Evolutionary conservation across 2,888 invertebrate species (phyloP).

Genomic region (Andrena trimmerana): DNA sequence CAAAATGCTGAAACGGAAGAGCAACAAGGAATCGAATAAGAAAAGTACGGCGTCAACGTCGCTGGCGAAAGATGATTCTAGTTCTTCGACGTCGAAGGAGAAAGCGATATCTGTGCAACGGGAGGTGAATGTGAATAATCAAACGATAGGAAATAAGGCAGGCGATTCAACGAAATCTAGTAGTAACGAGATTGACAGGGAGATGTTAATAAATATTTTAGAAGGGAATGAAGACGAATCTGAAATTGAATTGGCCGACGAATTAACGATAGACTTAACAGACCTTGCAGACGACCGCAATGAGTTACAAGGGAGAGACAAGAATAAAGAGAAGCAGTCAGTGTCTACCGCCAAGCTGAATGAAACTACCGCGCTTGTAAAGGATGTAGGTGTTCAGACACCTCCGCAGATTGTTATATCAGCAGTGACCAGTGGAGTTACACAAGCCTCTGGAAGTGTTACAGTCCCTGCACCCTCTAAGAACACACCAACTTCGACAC

Average conservation of each 20-base stretch:
- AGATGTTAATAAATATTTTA: conserved; percentile 26
- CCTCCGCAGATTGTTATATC: not conserved
- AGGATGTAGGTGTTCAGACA: not conserved
- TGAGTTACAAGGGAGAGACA: not conserved
- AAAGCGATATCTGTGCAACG: not conserved
- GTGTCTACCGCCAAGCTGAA: not conserved
- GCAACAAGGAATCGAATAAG: not conserved
- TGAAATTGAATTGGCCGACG: not conserved
- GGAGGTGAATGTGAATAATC: not conserved
- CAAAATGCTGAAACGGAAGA: not conserved
- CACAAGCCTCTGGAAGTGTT: not conserved
- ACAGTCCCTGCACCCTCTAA: not conserved
- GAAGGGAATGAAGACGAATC: conserved; percentile 46
- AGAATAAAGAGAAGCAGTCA: not conserved
- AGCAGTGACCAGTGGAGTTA: not conserved
- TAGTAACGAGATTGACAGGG: not conserved
- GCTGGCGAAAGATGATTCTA: not conserved
- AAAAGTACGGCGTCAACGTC: not conserved
- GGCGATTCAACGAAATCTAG: not conserved
- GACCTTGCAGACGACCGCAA: not conserved
- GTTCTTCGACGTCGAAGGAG: not conserved
- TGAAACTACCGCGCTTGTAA: not conserved
- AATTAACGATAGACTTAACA: conserved; percentile 26
- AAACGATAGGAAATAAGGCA: not conserved
- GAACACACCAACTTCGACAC: not conserved